A percentile compares a stretch with the other conserved stretches of the same genome.
Conservation (phyloP, 2,113 vertebrate species). For the Trachemys scripta region DNA sequence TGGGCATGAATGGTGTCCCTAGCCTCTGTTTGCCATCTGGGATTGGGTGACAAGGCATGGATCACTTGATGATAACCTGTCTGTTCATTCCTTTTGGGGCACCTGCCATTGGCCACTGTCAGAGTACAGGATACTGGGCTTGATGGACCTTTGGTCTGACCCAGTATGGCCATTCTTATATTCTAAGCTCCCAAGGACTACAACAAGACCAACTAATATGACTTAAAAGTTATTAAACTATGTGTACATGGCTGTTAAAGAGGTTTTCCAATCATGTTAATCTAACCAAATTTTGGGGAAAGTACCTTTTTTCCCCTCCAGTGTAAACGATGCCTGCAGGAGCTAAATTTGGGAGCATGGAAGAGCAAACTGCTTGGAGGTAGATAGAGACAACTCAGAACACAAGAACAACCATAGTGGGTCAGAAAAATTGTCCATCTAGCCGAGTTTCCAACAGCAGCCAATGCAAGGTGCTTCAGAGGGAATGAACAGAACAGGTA, state of each 20-base stretch:
- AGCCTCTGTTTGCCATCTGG: no score
- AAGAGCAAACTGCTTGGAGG: background rate
- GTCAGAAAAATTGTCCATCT: background rate
- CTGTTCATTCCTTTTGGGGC: no score
- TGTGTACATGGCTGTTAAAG: background rate
- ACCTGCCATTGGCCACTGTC: no score
- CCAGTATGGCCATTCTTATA: no score
- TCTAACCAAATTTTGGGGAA: background rate
- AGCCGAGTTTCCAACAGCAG: background rate
- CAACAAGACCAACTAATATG: background rate
- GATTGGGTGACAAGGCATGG: no score
- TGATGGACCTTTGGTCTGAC: no score
- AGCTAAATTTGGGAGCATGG: background rate
- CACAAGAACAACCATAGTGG: background rate
- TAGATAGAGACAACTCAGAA: background rate
- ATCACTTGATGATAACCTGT: no score
- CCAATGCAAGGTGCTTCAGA: background rate
- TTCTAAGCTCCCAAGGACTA: background rate
- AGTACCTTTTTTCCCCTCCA: background rate
- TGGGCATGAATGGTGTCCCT: no score
- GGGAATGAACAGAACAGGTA: background rate
- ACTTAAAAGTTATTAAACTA: background rate
- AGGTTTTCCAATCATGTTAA: background rate
- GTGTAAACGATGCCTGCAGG: background rate
- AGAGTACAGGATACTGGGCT: no score